Conservation (phyloP, 2,113 vertebrate species). For the Brachyhypopomus gauderio region DNA sequence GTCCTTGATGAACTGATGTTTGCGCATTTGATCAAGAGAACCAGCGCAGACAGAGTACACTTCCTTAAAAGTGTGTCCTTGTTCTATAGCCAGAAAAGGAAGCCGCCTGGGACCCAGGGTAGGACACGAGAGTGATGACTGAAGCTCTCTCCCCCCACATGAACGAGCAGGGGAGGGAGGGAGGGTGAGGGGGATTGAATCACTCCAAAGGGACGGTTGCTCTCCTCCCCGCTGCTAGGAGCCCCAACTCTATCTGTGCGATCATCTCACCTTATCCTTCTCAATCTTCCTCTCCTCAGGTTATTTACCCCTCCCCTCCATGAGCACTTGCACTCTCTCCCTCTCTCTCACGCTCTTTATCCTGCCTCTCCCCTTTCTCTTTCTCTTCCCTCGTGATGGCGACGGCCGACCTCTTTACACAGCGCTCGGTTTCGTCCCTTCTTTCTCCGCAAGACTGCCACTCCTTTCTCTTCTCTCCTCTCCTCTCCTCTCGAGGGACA, state of each 20-base stretch:
- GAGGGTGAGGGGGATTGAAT: neutral
- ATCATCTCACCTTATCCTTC: slow-evolving; percentile 51
- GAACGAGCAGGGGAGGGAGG: neutral
- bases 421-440: slow-evolving; percentile 31
- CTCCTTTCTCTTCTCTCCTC: slow-evolving; percentile 44
- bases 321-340: neutral
- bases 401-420: slow-evolving; percentile 44
- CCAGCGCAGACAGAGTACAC: neutral
- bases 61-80: slow-evolving; percentile 18
- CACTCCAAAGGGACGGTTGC: slow-evolving; percentile 30
- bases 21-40: neutral
- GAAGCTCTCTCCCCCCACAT: neutral
- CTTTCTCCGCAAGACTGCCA: slow-evolving; percentile 48
- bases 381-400: slow-evolving; percentile 38
- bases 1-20: neutral
- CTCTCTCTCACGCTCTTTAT: slow-evolving; percentile 27
- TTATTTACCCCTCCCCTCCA: slow-evolving; percentile 36
- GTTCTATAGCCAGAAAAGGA: slow-evolving; percentile 28
- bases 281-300: slow-evolving; percentile 35
- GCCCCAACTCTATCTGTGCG: slow-evolving; percentile 47
- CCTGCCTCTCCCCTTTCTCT: slow-evolving; percentile 35
- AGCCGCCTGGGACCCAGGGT: slow-evolving; percentile 1
- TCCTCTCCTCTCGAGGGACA: slow-evolving; percentile 31
- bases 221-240: slow-evolving; percentile 14
- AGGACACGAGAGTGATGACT: slow-evolving; percentile 22